Base-by-base conservation (phyloP, 2,888 invertebrate species). In the Perizoma flavofasciatum region DNA sequence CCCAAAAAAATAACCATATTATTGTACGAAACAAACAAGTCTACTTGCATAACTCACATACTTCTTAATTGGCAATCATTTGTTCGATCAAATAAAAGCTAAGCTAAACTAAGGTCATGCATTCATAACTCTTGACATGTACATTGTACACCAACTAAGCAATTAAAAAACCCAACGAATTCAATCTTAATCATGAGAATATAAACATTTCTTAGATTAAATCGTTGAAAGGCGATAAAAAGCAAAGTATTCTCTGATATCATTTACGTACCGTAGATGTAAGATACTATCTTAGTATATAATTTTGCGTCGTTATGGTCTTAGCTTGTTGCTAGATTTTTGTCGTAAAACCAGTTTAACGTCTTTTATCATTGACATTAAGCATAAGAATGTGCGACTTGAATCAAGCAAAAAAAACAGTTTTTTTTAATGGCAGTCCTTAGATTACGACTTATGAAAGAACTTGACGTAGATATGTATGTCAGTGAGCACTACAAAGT, bases 81-180 rank as follows among this genome's bases (percentile, higher is more conserved):
- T 22, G 22, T 22, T 22, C 22, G 3, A 1, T 22, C 22, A 22
- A 22, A 22, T 22, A 22, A 22, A 22, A 22, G 22, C 22, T 22
- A 22, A 37, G 37, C 37, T 37, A 49, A 55, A 49, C 60, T 53
- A 58, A 65, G 60, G 65, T 58, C 60, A 41, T 10, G 41, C 41
- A 49, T 52, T 51, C 44, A 47, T 55, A 33, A 40, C 35, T 37
- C 9, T 40, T 43, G 43, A 51, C 51, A 37, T 4, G 37, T 37
- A 37, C 5, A 37, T 37, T 22, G 3, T 22, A 22, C 22, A 22
- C 22, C 22, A 37, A 1, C 35, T 5, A 35, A 35, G 35, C 37
- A 37, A 7, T 5, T 37, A 41, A n/a, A 2, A 0, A 41, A 48
- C 6, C 5, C 41, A 54, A 37, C 47, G 4, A 47, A 41, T 41